A percentile compares a stretch with the other conserved stretches of the same genome.
Evolutionary conservation across 2,113 vertebrate species (phyloP).

Genomic region (Xiphias gladius): DNA sequence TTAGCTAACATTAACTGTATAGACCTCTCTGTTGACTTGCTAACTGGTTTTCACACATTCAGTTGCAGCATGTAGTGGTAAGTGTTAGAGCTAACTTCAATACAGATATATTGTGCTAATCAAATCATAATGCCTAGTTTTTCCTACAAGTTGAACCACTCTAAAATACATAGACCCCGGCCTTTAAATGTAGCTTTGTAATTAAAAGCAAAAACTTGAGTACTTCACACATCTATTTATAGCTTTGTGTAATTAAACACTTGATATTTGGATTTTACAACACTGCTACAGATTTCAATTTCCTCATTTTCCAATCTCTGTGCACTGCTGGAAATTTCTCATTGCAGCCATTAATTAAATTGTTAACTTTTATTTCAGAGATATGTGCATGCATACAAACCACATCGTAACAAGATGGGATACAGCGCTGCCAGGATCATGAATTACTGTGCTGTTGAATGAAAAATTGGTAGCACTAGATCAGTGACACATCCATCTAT

Average conservation of each 20-base stretch:
- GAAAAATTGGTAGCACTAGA: constrained; percentile 39
- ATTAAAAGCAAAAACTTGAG: not conserved
- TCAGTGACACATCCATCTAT: constrained; percentile 30
- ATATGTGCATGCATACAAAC: constrained; percentile 48
- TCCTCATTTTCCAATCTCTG: constrained; percentile 33
- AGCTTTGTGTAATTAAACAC: constrained; percentile 26
- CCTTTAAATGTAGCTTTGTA: no score
- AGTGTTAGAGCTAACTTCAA: no score
- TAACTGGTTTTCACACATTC: no score
- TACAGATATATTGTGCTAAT: no score
- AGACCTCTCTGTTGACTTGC: no score
- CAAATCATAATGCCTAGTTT: no score
- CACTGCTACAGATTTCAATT: constrained; percentile 18
- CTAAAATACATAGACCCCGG: no score
- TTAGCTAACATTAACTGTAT: no score
- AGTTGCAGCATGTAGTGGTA: no score
- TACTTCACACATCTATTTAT: not conserved
- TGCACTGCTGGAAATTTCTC: constrained; percentile 20
- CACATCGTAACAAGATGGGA: constrained; percentile 48
- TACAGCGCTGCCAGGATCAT: constrained; percentile 44
- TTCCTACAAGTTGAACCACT: no score
- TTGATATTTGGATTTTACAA: constrained; percentile 1
- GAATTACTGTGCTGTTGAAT: constrained; percentile 50
- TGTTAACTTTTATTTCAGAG: constrained; percentile 71
- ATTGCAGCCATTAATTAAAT: constrained; percentile 45